Conservation (phyloP, 2,113 vertebrate genomes). For the Neotragus moschatus region DNA sequence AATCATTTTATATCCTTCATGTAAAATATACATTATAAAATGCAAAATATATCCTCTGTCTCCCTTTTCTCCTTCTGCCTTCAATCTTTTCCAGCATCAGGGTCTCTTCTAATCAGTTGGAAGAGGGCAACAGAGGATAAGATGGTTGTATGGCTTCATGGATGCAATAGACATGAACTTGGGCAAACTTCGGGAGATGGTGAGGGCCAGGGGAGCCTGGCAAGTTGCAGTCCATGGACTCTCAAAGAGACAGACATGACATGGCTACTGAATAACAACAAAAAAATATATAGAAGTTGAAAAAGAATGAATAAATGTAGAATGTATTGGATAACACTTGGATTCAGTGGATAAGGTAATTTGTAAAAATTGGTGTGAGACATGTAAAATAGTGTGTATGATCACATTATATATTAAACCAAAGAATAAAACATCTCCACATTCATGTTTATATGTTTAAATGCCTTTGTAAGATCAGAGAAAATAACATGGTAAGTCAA, state of each 20-base stretch:
- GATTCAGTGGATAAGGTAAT: neutral
- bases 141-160: neutral
- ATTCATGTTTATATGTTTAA: neutral
- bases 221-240: neutral
- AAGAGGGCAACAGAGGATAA: neutral
- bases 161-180: neutral
- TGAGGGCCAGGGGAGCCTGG: neutral
- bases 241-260: neutral
- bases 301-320: neutral
- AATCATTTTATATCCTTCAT: neutral
- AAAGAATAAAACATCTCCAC: neutral
- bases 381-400: neutral
- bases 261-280: neutral
- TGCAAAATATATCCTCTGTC: neutral
- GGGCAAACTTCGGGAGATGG: neutral
- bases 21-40: neutral
- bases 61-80: neutral
- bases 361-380: neutral
- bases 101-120: neutral
- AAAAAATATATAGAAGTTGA: neutral
- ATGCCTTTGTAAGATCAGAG: neutral
- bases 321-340: neutral
- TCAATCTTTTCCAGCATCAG: neutral
- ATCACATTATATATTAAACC: neutral
- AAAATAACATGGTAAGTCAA: neutral